These are phyloP conservation scores for Empidonax alnorum DNA, from an alignment of 2,113 vertebrate genomes.

Conservation along the genomic window DNA sequence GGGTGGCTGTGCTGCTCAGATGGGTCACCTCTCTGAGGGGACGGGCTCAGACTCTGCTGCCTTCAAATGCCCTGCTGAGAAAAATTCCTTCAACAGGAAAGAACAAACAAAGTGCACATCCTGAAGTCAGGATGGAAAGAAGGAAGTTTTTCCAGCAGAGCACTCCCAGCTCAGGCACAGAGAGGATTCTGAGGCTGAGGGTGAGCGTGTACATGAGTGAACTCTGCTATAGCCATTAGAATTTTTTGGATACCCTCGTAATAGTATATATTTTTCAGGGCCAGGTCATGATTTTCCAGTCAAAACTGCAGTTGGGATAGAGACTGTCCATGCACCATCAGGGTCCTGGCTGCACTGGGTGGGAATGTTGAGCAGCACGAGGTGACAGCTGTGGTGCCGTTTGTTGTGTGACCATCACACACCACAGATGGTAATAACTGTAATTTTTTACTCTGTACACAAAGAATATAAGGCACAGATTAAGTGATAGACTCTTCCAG, in stretches of 20 bases:
- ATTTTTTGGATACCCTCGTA: neutral
- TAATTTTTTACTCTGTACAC: neutral
- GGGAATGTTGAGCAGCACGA: neutral
- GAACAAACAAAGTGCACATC: neutral
- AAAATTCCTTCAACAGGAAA: neutral
- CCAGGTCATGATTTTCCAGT: neutral
- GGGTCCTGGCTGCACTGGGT: rapidly evolving
- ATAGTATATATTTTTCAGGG: neutral
- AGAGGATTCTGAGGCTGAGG: neutral
- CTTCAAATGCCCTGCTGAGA: neutral
- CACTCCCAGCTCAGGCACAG: neutral
- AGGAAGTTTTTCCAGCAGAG: neutral
- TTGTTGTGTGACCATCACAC: neutral
- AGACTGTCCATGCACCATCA: neutral
- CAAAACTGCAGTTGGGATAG: neutral
- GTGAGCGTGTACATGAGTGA: rapidly evolving
- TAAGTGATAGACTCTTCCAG: neutral
- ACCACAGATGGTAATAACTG: rapidly evolving
- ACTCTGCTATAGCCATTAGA: neutral
- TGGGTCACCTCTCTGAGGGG: rapidly evolving
- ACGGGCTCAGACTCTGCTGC: neutral
- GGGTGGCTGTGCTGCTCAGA: rapidly evolving
- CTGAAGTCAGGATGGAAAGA: neutral
- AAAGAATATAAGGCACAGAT: neutral
- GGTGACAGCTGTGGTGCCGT: neutral